These are phyloP conservation scores for Aphelocoma coerulescens DNA, from an alignment of 2,113 vertebrate species.

Conservation along the genomic window DNA sequence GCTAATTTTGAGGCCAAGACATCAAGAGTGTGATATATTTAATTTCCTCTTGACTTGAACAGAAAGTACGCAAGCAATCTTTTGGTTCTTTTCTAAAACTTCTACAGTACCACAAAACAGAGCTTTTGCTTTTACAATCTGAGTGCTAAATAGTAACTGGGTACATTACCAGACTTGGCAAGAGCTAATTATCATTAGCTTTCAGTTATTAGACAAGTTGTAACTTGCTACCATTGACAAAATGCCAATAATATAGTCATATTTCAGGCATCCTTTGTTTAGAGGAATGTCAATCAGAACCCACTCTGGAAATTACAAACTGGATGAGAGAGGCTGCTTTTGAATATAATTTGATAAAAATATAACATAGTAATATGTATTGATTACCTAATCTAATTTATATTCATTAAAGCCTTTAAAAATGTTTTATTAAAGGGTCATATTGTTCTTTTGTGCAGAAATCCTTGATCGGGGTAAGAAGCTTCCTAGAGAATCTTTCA, in stretches of 20 bases:
- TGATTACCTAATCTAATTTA: slow-evolving; percentile 42
- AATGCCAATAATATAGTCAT: slow-evolving; percentile 43
- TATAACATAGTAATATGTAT: slow-evolving; percentile 16
- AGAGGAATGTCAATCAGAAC: slow-evolving; percentile 43
- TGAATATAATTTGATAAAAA: slow-evolving; percentile 48
- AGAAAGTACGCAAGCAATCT: neutral
- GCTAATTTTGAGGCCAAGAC: neutral
- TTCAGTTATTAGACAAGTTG: slow-evolving; percentile 40
- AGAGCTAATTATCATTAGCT: slow-evolving; percentile 49
- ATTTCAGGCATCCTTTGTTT: slow-evolving; percentile 37
- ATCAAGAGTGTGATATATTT: neutral
- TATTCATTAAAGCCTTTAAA: slow-evolving; percentile 19
- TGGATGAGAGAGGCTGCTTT: slow-evolving; percentile 10
- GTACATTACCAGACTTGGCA: neutral
- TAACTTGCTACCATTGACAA: slow-evolving; percentile 45
- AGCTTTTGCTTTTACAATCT: neutral
- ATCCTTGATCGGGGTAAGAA: neutral
- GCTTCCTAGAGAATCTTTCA: neutral
- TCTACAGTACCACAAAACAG: neutral
- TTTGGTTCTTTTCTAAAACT: slow-evolving; percentile 7
- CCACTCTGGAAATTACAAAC: slow-evolving; percentile 37
- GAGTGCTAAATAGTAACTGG: neutral
- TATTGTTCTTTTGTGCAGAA: neutral
- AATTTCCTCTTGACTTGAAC: slow-evolving; percentile 10
- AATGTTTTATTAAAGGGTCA: slow-evolving; percentile 21